A percentile compares a stretch with the other conserved stretches of the same genome.
Conservation (phyloP, 2,113 vertebrate species). For the Percina caprodes region DNA sequence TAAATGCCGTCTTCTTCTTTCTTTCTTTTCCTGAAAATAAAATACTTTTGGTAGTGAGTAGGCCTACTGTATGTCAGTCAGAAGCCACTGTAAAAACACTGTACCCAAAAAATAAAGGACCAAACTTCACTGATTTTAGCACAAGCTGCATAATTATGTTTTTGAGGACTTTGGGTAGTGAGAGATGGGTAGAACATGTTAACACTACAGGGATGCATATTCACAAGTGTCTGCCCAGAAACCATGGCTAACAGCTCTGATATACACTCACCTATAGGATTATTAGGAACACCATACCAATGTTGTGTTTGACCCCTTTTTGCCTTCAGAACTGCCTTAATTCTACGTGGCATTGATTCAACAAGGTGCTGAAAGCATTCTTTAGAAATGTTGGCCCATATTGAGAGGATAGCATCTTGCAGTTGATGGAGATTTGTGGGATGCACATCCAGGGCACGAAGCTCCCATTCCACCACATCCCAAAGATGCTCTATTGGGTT, state of each 20-base stretch:
- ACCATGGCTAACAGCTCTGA: conserved; percentile 36
- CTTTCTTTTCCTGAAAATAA: not conserved
- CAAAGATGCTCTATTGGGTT: too few relatives aligned
- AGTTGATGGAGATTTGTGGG: too few relatives aligned
- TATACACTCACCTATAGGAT: too few relatives aligned
- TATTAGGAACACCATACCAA: too few relatives aligned
- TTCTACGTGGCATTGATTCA: too few relatives aligned
- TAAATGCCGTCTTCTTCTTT: not conserved
- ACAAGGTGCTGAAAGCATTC: too few relatives aligned
- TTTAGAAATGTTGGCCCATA: too few relatives aligned
- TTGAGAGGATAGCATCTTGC: too few relatives aligned
- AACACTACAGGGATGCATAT: conserved; percentile 52
- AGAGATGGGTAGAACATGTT: conserved; percentile 21
- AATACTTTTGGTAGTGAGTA: not conserved
- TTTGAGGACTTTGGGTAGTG: conserved; percentile 12
- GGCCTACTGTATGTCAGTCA: not conserved
- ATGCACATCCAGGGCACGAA: too few relatives aligned
- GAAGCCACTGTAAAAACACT: not conserved
- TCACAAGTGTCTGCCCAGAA: conserved; percentile 48
- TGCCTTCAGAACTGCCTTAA: too few relatives aligned
- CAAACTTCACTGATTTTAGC: not conserved
- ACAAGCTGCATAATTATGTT: conserved; percentile 7
- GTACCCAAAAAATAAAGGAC: not conserved
- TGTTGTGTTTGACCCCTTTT: too few relatives aligned
- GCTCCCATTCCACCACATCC: too few relatives aligned